Conservation (phyloP, 2,113 vertebrate species). For the Perca flavescens region DNA sequence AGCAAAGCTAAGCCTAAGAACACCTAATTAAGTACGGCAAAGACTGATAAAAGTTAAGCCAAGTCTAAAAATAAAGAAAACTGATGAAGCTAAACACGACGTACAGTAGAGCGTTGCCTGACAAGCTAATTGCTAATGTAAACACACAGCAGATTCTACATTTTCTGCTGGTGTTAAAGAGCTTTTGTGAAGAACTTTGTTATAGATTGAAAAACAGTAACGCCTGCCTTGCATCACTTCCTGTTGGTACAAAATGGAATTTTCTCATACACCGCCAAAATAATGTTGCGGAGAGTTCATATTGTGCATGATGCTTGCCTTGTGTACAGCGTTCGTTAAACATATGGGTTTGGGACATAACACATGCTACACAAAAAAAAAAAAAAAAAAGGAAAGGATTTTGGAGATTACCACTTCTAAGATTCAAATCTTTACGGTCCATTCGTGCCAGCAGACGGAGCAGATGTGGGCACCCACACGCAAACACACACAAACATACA, state of each 20-base stretch:
- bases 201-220: too few species aligned
- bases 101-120: too few species aligned
- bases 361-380: not conserved
- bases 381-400: not conserved
- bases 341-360: not conserved
- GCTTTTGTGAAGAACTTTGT: too few species aligned
- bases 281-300: not conserved
- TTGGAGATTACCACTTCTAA: constrained; percentile 35
- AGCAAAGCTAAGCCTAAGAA: not conserved
- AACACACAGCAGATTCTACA: too few species aligned
- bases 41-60: not conserved
- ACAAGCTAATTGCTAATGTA: not conserved
- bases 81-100: not conserved
- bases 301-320: not conserved
- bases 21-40: not conserved
- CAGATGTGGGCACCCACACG: constrained; percentile 43
- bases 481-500: not conserved
- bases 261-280: not conserved
- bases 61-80: not conserved
- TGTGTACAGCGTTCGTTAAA: not conserved
- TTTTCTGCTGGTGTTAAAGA: too few species aligned
- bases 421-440: constrained; percentile 17
- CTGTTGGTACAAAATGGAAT: not conserved
- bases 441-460: constrained; percentile 27
- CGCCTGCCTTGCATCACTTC: not conserved